Evolutionary conservation across 37 sponge, comb jelly and placozoan genomes (phyloP).

Genomic region (Agelas oroides): DNA sequence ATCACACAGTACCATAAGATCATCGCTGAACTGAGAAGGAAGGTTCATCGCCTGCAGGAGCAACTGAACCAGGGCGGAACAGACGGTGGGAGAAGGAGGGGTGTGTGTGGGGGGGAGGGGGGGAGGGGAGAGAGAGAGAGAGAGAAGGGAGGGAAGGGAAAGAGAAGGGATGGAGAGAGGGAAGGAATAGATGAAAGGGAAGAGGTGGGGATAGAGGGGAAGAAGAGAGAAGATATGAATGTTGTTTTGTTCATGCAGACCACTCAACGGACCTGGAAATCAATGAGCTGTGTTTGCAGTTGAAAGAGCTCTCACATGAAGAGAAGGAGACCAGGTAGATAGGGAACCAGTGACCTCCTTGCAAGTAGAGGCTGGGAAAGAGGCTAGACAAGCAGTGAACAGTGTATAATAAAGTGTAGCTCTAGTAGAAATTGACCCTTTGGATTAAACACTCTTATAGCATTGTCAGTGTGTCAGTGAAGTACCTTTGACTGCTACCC

Average conservation of each 20-base stretch:
- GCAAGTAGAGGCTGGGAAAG: neutral
- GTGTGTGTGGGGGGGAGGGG: neutral
- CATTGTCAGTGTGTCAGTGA: too few species aligned
- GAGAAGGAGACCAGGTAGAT: slow-evolving; percentile 47
- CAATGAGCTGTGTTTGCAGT: slow-evolving; percentile 7
- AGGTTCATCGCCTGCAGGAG: slow-evolving; percentile 60
- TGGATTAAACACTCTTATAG: too few species aligned
- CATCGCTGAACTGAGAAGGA: slow-evolving; percentile 64
- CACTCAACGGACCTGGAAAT: neutral
- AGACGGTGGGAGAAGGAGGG: neutral
- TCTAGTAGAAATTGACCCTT: too few species aligned
- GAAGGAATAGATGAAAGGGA: too few species aligned
- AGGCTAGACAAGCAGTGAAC: neutral
- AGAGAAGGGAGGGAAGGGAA: neutral
- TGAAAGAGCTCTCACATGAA: slow-evolving; percentile 49
- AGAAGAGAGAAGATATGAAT: neutral
- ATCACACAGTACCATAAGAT: slow-evolving; percentile 77
- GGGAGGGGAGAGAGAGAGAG: neutral
- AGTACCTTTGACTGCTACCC: too few species aligned
- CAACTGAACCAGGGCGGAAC: slow-evolving; percentile 7
- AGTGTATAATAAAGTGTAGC: neutral
- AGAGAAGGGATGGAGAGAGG: neutral
- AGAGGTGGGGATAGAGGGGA: neutral
- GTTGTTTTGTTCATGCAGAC: neutral
- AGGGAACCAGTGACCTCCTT: neutral